Evolutionary conservation across 2,888 invertebrate species (phyloP), one percentile per base, ranked within the genome.

Genomic region (Apodemia zela): DNA sequence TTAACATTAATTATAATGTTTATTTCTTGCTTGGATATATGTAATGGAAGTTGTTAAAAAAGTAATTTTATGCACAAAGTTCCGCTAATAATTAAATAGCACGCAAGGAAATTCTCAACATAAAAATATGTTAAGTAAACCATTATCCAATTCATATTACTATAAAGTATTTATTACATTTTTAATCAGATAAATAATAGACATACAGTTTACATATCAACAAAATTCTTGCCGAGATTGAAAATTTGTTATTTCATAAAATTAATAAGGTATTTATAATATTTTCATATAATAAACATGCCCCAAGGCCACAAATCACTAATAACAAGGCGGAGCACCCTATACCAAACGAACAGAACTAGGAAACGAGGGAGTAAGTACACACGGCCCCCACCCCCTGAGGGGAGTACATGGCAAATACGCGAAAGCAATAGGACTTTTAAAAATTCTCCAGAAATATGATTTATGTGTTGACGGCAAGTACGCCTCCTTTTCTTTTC

Each of bases 381-480:
- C 90, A 90, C 90, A 89, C 89, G 77, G 76, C 81, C 76, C 79
- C 82, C 77, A 54, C 74, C 74, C 74, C 74, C 68, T 68, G 68
- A 69, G 86, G 89, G 90, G 89, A 86, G 89, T 90, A 91, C 91
- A 91, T 91, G 88, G 90, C 91, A 91, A 91, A 91, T 91, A 91
- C 91, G 90, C 91, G 91, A 91, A 91, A 91, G 91, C 91, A 91
- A 91, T 90, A 91, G 91, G 91, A 91, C 90, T 91, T 91, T 91
- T 91, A 91, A 91, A 91, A 91, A 89, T 91, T 90, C 90, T 89
- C 89, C 87, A 89, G 90, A 91, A 91, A 91, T 91, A 91, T 91
- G 91, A 91, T 91, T 91, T 91, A 91, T 91, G 89, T 91, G 91
- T 91, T 89, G 91, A 90, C 90, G 90, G 89, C 85, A 73, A 82